Evolutionary conservation across 2,888 invertebrate genomes (phyloP).

Genomic region (Reticulitermes lucifugus): DNA sequence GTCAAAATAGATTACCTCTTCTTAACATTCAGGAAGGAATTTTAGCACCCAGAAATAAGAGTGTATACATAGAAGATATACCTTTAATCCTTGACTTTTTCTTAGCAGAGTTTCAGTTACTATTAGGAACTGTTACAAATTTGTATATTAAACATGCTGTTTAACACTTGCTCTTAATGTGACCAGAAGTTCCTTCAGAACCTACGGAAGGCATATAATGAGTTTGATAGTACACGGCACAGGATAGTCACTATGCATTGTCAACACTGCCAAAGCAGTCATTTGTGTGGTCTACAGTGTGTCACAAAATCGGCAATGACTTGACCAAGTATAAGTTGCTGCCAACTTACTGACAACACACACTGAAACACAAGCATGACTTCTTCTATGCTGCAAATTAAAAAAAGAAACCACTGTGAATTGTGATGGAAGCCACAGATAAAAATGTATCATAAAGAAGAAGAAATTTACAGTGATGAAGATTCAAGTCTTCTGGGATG

Average conservation of each 20-base stretch:
- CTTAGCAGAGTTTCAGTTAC: neutral
- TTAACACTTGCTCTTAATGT: neutral
- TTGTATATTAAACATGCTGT: neutral
- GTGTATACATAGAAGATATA: neutral
- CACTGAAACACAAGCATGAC: neutral
- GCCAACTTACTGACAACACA: neutral
- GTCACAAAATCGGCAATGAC: neutral
- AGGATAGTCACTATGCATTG: neutral
- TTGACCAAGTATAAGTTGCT: neutral
- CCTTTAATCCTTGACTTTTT: neutral
- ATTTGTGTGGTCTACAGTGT: neutral
- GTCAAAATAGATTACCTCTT: conserved; percentile 13
- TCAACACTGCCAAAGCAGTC: neutral
- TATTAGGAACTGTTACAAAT: neutral
- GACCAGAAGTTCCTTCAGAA: neutral
- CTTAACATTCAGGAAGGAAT: neutral
- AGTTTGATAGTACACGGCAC: neutral
- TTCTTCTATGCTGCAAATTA: neutral
- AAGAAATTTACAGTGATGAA: too few species aligned
- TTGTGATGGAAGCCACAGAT: neutral
- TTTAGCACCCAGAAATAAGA: neutral
- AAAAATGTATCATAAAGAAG: neutral
- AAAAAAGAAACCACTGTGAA: neutral
- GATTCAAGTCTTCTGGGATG: too few species aligned
- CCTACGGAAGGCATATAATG: conserved; percentile 16